These are phyloP conservation scores for Pao palembangensis DNA, from an alignment of 2,113 vertebrate species.

Conservation along the genomic window DNA sequence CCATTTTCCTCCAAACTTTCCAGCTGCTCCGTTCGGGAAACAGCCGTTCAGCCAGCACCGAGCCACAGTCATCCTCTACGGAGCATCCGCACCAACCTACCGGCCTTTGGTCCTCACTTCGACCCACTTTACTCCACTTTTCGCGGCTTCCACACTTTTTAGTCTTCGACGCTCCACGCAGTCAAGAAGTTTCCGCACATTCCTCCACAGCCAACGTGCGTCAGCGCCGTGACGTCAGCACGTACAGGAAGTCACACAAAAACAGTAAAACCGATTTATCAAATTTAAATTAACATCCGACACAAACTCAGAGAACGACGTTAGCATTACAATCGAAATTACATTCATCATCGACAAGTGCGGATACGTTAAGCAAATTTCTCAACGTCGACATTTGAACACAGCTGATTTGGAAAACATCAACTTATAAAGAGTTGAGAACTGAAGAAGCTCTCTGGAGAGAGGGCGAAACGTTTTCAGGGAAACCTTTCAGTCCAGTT, in stretches of 20 bases:
- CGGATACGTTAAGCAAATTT: no score
- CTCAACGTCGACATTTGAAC: no score
- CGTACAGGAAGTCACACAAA: constrained; percentile 6
- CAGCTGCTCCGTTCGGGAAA: constrained; percentile 3
- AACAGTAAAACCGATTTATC: no score
- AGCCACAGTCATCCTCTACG: neutral
- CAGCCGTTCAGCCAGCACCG: neutral
- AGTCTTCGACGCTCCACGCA: constrained; percentile 26
- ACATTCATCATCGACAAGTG: no score
- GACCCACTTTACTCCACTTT: neutral
- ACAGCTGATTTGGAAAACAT: no score
- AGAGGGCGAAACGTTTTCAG: no score
- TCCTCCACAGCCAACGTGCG: constrained; percentile 79
- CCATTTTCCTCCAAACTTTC: constrained; percentile 68
- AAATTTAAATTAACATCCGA: no score
- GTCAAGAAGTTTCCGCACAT: constrained; percentile 79
- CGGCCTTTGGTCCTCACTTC: constrained; percentile 10
- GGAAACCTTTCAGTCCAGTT: no score
- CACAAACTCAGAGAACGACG: no score
- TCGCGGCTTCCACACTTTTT: neutral
- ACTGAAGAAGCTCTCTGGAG: no score
- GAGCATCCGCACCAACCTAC: constrained; percentile 21
- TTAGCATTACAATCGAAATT: no score
- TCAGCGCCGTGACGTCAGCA: constrained; percentile 60
- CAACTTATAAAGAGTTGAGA: no score